phyloP scores from a whole-genome alignment of 2,113 vertebrate genomes.

The Himantopus leucocephalus region DNA sequence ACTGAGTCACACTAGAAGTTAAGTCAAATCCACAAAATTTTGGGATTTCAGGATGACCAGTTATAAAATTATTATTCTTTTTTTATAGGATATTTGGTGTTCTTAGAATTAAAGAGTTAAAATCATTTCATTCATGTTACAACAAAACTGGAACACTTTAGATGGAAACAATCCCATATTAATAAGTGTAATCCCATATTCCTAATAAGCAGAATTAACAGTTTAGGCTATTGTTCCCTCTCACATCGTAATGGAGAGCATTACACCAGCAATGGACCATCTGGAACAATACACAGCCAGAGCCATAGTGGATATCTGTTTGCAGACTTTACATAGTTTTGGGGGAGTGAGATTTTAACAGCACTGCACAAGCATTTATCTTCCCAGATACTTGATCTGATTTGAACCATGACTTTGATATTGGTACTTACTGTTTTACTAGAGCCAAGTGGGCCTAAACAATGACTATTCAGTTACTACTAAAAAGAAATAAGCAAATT shows the following conservation, averaged over 20 bases:
- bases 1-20: background rate
- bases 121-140: background rate
- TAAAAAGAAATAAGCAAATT: constrained; percentile 62
- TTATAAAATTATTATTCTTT: background rate
- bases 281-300: background rate
- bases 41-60: background rate
- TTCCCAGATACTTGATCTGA: constrained; percentile 51
- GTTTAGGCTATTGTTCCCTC: background rate
- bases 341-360: constrained; percentile 49
- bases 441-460: constrained; percentile 45
- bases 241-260: background rate
- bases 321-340: background rate
- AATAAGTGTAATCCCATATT: background rate
- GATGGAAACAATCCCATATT: background rate
- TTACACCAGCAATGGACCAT: background rate
- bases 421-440: constrained; percentile 47
- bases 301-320: background rate
- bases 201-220: background rate
- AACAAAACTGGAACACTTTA: background rate
- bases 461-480: constrained; percentile 49
- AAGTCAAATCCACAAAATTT: background rate
- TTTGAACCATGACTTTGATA: constrained; percentile 47
- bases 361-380: constrained; percentile 19
- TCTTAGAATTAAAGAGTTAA: background rate
- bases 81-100: background rate